Evolutionary conservation across 2,888 invertebrate species (phyloP).

Genomic region (Parelbella ahira): DNA sequence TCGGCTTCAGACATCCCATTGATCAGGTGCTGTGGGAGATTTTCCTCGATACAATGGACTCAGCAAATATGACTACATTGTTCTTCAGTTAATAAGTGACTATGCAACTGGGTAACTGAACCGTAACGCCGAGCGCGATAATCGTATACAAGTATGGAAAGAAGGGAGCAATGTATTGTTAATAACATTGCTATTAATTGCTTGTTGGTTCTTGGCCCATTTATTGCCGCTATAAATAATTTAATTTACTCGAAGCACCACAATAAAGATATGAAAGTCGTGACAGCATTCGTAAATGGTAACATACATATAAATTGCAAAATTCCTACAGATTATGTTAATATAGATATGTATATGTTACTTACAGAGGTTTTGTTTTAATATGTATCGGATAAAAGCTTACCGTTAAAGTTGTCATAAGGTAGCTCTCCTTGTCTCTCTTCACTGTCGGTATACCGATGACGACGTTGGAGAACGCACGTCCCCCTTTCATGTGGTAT

Average conservation of each 20-base stretch:
- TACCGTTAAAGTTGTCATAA: conserved; percentile 86
- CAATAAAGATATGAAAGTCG: background rate
- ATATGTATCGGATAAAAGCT: no score
- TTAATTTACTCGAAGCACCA: background rate
- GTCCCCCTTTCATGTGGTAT: conserved; percentile 86
- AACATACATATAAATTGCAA: no score
- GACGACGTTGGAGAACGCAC: conserved; percentile 89
- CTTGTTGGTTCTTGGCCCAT: background rate
- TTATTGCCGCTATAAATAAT: background rate
- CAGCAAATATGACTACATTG: background rate
- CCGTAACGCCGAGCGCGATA: background rate
- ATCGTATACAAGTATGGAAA: conserved; percentile 1
- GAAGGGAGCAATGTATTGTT: conserved; percentile 11
- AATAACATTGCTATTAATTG: background rate
- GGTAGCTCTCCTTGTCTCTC: conserved; percentile 92
- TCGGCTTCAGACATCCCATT: conserved; percentile 88
- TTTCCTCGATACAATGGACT: background rate
- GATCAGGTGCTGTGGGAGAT: conserved; percentile 84
- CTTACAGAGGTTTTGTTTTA: no score
- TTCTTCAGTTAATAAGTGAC: background rate
- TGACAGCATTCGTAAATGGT: no score
- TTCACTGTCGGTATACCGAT: conserved; percentile 95
- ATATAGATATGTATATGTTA: no score
- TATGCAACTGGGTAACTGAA: background rate
- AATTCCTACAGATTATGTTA: no score